Percentiles rank a stretch among this genome's conserved stretches.
Evolutionary conservation across 2,888 invertebrate species (phyloP).

Genomic region (Incurvaria masculella): DNA sequence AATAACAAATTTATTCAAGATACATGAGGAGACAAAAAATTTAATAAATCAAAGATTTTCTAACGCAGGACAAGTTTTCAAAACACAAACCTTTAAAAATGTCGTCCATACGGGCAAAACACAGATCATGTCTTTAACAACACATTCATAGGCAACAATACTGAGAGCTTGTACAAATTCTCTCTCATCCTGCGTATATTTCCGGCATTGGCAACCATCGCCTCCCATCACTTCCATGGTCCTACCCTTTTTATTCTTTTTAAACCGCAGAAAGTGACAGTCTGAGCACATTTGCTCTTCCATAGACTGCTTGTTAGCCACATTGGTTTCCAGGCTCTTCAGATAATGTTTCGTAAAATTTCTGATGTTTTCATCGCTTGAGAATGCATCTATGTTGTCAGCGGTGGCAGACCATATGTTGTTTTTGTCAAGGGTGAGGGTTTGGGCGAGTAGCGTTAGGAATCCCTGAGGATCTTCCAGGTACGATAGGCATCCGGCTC

Average conservation of each 20-base stretch:
- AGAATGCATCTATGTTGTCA: constrained; percentile 69
- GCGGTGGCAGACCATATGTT: constrained; percentile 66
- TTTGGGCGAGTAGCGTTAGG: constrained; percentile 73
- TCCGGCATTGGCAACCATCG: constrained; percentile 30
- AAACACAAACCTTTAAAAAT: constrained; percentile 58
- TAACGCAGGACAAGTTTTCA: not conserved
- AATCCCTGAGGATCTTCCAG: constrained; percentile 80
- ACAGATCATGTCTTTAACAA: constrained; percentile 74
- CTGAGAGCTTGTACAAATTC: constrained; percentile 60
- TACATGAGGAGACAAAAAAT: no score
- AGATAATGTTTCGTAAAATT: constrained; percentile 70
- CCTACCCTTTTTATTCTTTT: constrained; percentile 22
- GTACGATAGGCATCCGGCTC: constrained; percentile 86
- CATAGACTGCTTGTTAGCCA: not conserved
- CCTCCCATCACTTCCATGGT: constrained; percentile 24
- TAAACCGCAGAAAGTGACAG: constrained; percentile 17
- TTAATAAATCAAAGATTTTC: constrained; percentile 11
- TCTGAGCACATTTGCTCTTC: constrained; percentile 19
- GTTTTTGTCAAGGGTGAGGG: constrained; percentile 69
- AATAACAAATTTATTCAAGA: constrained; percentile 2
- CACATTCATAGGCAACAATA: constrained; percentile 74
- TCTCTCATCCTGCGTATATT: constrained; percentile 38
- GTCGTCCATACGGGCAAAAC: constrained; percentile 71
- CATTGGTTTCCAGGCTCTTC: constrained; percentile 18
- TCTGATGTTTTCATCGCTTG: constrained; percentile 67